Evolutionary conservation across 2,888 invertebrate species (phyloP).

Genomic region (Hedya salicella): DNA sequence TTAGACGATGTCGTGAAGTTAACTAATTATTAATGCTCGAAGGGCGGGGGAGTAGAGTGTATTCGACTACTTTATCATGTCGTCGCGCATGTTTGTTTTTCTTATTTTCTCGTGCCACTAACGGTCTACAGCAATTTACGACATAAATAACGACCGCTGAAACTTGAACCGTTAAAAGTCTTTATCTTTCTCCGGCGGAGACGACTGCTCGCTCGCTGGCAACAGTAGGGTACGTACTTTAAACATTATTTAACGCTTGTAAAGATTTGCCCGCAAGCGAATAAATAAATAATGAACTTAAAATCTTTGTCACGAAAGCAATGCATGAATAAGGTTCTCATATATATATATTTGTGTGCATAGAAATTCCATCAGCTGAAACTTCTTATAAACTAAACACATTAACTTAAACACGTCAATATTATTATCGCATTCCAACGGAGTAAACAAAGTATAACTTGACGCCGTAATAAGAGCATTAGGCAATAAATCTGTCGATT

Average conservation of each 20-base stretch:
- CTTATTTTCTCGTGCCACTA: conserved; percentile 60
- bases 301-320: conserved; percentile 7
- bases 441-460: background rate
- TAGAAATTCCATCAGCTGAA: background rate
- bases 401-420: background rate
- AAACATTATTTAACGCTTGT: conserved; percentile 46
- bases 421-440: conserved; percentile 1
- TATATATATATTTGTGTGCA: too few relatives aligned
- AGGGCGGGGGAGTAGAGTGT: conserved; percentile 58
- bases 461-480: background rate
- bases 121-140: conserved; percentile 67
- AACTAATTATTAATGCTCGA: conserved; percentile 70
- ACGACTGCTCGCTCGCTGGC: conserved; percentile 52
- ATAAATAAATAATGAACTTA: conserved; percentile 36
- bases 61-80: conserved; percentile 66
- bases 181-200: conserved; percentile 61
- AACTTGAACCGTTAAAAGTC: conserved; percentile 64
- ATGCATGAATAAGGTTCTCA: too few relatives aligned
- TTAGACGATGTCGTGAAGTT: conserved; percentile 70
- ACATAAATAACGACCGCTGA: conserved; percentile 64
- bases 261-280: conserved; percentile 37
- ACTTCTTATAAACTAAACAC: background rate
- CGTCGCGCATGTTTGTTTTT: conserved; percentile 65
- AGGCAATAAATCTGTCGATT: conserved; percentile 9
- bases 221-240: conserved; percentile 41